Percentiles rank a stretch among this genome's conserved stretches.
Conservation (phyloP, 2,113 vertebrate species). For the Indri indri region DNA sequence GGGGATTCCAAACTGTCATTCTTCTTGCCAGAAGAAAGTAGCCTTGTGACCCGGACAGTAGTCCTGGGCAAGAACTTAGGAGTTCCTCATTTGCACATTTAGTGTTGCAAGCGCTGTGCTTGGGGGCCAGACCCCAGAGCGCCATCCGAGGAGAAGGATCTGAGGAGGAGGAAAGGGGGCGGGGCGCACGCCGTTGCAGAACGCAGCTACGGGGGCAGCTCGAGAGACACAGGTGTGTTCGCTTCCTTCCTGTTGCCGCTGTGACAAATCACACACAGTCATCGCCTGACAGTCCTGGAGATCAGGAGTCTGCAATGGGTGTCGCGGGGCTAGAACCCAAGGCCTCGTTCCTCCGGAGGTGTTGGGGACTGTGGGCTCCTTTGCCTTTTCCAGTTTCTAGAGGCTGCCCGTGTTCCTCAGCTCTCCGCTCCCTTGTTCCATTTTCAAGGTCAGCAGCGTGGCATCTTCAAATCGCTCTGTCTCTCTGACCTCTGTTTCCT, state of each 20-base stretch:
- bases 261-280: background rate
- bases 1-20: background rate
- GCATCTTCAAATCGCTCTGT: background rate
- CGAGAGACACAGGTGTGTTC: background rate
- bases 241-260: background rate
- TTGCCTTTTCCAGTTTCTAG: background rate
- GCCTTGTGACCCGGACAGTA: background rate
- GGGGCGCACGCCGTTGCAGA: background rate
- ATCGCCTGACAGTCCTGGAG: background rate
- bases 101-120: background rate
- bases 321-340: background rate
- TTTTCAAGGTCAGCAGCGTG: background rate
- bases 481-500: background rate
- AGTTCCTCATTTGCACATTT: background rate
- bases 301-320: too few species aligned
- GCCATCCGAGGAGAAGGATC: background rate
- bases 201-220: background rate
- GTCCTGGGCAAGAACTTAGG: background rate
- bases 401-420: rapidly evolving
- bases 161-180: background rate
- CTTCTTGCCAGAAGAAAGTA: background rate
- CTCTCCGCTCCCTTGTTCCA: too few species aligned
- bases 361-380: rapidly evolving
- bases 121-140: background rate
- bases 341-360: background rate